These are phyloP conservation scores for Troides aeacus DNA, from an alignment of 2,888 invertebrate species.

Conservation along the genomic window DNA sequence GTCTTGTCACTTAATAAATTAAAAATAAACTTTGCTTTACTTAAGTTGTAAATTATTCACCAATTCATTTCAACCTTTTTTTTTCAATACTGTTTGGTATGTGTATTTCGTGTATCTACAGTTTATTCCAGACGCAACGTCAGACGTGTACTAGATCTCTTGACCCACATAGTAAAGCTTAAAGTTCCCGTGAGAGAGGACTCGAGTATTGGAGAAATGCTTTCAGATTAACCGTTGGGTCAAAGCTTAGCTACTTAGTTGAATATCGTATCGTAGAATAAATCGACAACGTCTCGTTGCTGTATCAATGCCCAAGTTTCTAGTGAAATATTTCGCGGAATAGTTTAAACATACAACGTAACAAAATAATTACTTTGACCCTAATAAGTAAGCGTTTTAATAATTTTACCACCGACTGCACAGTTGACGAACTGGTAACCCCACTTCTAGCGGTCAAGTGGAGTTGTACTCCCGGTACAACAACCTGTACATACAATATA, in stretches of 20 bases:
- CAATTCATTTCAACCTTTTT: no score
- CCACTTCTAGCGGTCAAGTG: no score
- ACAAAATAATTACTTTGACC: no score
- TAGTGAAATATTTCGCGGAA: neutral
- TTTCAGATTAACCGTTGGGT: constrained; percentile 18
- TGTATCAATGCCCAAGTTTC: constrained; percentile 4
- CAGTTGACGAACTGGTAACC: no score
- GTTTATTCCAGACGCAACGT: neutral
- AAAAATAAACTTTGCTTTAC: no score
- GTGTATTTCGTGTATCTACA: neutral
- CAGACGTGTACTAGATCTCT: neutral
- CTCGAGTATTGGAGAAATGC: constrained; percentile 19
- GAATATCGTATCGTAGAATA: constrained; percentile 10
- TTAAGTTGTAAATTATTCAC: no score
- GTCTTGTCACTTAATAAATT: no score
- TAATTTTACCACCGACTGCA: no score
- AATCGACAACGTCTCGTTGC: constrained; percentile 15
- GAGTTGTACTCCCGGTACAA: no score
- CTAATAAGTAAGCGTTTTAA: no score
- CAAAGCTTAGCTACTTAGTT: constrained; percentile 23
- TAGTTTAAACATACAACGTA: neutral
- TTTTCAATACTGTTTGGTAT: no score
- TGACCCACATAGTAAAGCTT: constrained; percentile 21
- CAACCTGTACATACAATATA: no score
- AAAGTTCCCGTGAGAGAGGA: constrained; percentile 25